phyloP scores from a whole-genome alignment of 1,140 invertebrate species.

The Trichoplusia ni region DNA sequence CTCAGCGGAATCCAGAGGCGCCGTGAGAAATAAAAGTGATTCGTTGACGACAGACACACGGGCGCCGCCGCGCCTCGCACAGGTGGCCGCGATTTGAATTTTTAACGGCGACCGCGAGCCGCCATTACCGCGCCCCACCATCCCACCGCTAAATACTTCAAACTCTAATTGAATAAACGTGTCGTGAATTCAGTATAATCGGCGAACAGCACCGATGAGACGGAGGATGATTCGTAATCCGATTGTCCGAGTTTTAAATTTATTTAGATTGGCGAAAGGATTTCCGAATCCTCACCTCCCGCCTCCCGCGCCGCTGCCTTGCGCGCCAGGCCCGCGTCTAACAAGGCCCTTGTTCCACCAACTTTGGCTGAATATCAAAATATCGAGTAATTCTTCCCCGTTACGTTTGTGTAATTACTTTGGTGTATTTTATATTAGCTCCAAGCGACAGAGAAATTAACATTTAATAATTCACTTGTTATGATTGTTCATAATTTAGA shows the following conservation, averaged over 20 bases:
- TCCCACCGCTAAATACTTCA: constrained; percentile 44
- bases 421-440: constrained; percentile 26
- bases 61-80: constrained; percentile 1
- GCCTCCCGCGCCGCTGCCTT: neutral
- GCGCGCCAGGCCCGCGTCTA: constrained; percentile 23
- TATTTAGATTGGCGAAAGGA: constrained; percentile 45
- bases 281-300: constrained; percentile 26
- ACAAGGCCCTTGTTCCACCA: constrained; percentile 39
- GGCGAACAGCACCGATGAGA: constrained; percentile 34
- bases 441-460: constrained; percentile 27
- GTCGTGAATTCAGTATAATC: constrained; percentile 52
- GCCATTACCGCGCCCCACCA: constrained; percentile 12
- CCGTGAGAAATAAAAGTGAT: constrained; percentile 29
- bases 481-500: constrained; percentile 22
- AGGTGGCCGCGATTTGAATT: constrained; percentile 41
- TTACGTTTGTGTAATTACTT: constrained; percentile 28
- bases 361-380: constrained; percentile 43
- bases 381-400: constrained; percentile 30
- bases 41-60: too few species aligned
- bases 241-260: constrained; percentile 49
- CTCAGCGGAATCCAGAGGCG: neutral
- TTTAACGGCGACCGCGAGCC: constrained; percentile 26
- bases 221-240: constrained; percentile 24
- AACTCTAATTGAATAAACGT: constrained; percentile 62
- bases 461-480: constrained; percentile 30